Evolutionary conservation across 2,113 vertebrate genomes (phyloP).

Genomic region (Prionailurus bengalensis): DNA sequence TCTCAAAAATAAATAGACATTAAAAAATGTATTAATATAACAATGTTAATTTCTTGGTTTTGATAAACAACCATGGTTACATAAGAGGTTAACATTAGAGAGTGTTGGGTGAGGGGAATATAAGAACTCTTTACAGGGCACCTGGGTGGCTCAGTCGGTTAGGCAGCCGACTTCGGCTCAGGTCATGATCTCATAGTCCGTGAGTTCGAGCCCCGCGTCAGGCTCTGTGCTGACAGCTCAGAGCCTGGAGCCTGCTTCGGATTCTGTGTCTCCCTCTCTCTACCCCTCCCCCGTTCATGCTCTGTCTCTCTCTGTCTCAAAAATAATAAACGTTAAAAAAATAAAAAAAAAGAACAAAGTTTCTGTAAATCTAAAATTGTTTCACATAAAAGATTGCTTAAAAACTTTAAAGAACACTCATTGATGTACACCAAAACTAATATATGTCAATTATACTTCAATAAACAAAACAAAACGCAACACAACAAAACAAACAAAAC

Average conservation of each 20-base stretch:
- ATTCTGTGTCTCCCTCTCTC: no score
- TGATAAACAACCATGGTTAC: background rate
- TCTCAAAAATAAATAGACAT: no score
- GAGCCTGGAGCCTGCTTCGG: no score
- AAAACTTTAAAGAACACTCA: background rate
- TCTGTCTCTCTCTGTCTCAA: no score
- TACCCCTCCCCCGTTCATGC: fast-evolving
- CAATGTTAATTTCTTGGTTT: background rate
- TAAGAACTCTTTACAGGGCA: background rate
- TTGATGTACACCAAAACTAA: background rate
- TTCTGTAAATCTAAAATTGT: background rate
- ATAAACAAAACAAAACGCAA: background rate
- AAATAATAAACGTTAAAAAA: no score
- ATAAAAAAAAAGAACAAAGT: no score
- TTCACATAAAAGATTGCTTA: background rate
- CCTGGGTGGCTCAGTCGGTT: no score
- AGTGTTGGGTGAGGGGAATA: background rate
- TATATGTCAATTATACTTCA: background rate
- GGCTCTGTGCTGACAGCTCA: no score
- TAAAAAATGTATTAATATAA: background rate
- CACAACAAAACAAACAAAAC: background rate
- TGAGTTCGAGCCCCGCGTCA: no score
- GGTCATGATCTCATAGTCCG: no score
- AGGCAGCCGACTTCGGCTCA: no score
- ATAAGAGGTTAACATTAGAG: background rate